Evolutionary conservation across 2,113 vertebrate species (phyloP).

Genomic region (human (Homo sapiens)): DNA sequence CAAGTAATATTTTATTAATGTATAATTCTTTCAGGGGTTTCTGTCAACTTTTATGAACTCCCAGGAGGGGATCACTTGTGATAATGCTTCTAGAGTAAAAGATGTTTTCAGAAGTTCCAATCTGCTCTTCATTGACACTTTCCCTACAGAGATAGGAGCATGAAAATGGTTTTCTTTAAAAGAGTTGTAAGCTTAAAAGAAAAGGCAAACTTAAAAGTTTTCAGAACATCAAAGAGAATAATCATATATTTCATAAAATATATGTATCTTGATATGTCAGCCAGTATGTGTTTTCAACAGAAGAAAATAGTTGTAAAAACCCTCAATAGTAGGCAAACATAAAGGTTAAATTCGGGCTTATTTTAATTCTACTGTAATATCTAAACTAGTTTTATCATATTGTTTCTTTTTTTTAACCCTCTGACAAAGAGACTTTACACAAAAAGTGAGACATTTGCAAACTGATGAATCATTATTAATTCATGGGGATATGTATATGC

Average conservation of each 20-base stretch:
- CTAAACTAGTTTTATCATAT: slow-evolving; percentile 75
- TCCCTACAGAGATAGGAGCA: slow-evolving; percentile 41
- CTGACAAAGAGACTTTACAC: slow-evolving; percentile 76
- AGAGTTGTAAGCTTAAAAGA: slow-evolving; percentile 64
- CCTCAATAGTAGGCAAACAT: slow-evolving; percentile 76
- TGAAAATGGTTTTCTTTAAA: slow-evolving; percentile 58
- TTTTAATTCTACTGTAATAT: slow-evolving; percentile 76
- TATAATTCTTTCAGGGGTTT: neutral
- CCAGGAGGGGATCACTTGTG: neutral
- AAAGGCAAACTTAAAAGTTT: slow-evolving; percentile 73
- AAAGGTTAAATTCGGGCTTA: slow-evolving; percentile 67
- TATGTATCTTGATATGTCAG: slow-evolving; percentile 66
- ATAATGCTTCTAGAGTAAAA: neutral
- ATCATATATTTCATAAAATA: slow-evolving; percentile 81
- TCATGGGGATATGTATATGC: slow-evolving; percentile 72
- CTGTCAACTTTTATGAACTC: slow-evolving; percentile 34
- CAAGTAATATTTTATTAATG: slow-evolving; percentile 2
- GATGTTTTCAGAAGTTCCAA: slow-evolving; percentile 57
- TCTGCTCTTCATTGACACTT: slow-evolving; percentile 58
- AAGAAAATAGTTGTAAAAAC: slow-evolving; percentile 61
- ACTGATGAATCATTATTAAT: slow-evolving; percentile 78
- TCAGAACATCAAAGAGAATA: slow-evolving; percentile 82
- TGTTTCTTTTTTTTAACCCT: slow-evolving; percentile 74
- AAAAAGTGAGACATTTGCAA: slow-evolving; percentile 52
- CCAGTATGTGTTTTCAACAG: slow-evolving; percentile 69